Evolutionary conservation across 2,113 vertebrate species (phyloP).

Genomic region (Bothrops jararaca): DNA sequence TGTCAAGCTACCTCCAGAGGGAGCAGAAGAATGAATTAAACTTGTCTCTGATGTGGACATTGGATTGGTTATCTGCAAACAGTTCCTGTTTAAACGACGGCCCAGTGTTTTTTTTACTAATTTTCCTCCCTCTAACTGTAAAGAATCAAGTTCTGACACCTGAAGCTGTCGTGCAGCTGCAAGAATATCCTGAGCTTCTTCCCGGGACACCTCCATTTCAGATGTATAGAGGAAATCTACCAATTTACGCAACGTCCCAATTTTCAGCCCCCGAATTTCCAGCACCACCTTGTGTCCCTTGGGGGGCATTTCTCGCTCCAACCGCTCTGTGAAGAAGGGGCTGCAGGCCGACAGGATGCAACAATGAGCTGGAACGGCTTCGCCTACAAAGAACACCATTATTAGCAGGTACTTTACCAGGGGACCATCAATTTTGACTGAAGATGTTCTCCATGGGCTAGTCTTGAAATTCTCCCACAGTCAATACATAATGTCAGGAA

Average conservation of each 20-base stretch:
- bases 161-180: conserved; percentile 76
- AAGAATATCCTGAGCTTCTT: conserved; percentile 77
- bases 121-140: conserved; percentile 66
- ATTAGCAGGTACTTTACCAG: not conserved
- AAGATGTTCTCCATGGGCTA: not conserved
- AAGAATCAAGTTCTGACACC: conserved; percentile 68
- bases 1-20: not conserved
- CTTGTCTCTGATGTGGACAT: conserved; percentile 19
- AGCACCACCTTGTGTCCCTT: conserved; percentile 71
- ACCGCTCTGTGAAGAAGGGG: conserved; percentile 77
- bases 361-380: conserved; percentile 80
- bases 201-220: conserved; percentile 70
- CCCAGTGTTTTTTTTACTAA: conserved; percentile 59
- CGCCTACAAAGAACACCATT: conserved; percentile 65
- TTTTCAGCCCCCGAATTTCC: conserved; percentile 71
- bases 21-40: not conserved
- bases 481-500: not conserved
- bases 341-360: conserved; percentile 85
- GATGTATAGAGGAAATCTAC: conserved; percentile 84
- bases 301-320: conserved; percentile 62
- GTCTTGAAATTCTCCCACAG: not conserved
- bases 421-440: rapidly evolving
- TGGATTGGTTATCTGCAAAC: conserved; percentile 18
- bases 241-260: conserved; percentile 77
- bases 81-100: conserved; percentile 64